Conservation (phyloP, 2,797 vertebrate genomes). For the Champsocephalus gunnari region DNA sequence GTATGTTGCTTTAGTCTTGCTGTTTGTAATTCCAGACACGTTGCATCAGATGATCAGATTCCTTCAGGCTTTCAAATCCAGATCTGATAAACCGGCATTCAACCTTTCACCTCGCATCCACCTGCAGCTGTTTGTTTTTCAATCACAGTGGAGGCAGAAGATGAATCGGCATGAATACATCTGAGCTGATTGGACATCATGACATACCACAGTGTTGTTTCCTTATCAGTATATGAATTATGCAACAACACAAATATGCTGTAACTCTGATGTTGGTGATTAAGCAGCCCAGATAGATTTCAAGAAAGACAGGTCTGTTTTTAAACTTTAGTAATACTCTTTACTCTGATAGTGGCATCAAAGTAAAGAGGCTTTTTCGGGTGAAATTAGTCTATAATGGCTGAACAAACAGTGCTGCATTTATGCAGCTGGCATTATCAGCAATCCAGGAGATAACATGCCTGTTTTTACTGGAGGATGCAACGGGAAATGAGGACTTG, state of each 20-base stretch:
- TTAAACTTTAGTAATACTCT: conserved; percentile 55
- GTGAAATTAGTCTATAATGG: conserved; percentile 71
- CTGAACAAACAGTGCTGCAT: conserved; percentile 79
- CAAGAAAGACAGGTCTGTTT: conserved; percentile 51
- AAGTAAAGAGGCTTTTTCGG: conserved; percentile 54
- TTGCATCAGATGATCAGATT: conserved; percentile 70
- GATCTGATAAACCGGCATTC: conserved; percentile 63
- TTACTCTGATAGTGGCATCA: conserved; percentile 45
- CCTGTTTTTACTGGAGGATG: conserved; percentile 84
- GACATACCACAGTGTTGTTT: conserved; percentile 24
- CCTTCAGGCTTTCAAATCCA: conserved; percentile 47
- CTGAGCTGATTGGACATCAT: conserved; percentile 38
- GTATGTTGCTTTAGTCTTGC: conserved; percentile 53
- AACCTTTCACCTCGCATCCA: conserved; percentile 50
- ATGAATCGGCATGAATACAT: conserved; percentile 36
- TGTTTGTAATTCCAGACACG: conserved; percentile 62
- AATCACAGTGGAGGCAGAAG: conserved; percentile 4
- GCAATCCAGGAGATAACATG: conserved; percentile 69
- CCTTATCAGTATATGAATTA: conserved; percentile 52
- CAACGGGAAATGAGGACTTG: conserved; percentile 75
- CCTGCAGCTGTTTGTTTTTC: conserved; percentile 47
- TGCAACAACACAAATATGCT: conserved; percentile 34
- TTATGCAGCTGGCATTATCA: conserved; percentile 73
- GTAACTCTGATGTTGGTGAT: conserved; percentile 50
- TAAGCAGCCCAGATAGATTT: conserved; percentile 27